Percentiles rank a stretch among this genome's conserved stretches.
phyloP scores from a whole-genome alignment of 2,113 vertebrate species.

The Forbesichthys papilliferus region DNA sequence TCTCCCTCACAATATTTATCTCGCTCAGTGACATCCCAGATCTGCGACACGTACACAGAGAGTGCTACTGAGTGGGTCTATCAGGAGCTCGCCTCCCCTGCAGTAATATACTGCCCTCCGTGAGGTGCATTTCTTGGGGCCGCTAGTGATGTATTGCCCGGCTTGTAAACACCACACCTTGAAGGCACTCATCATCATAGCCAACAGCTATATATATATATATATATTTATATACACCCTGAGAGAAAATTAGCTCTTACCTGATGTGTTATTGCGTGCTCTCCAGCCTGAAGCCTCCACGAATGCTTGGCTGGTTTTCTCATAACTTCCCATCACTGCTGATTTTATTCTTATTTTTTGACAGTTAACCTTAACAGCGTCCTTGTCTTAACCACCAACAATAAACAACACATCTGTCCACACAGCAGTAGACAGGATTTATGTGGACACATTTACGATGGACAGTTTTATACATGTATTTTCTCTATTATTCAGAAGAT shows the following conservation, averaged over 20 bases:
- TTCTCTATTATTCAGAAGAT: not conserved
- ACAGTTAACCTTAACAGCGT: not conserved
- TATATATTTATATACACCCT: constrained; percentile 35
- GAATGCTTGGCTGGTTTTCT: constrained; percentile 24
- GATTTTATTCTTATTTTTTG: constrained; percentile 9
- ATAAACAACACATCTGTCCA: too few species aligned
- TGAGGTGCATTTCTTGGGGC: constrained; percentile 43
- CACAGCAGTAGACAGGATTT: not conserved
- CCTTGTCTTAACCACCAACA: constrained; percentile 16
- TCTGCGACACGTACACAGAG: constrained; percentile 40
- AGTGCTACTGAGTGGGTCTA: constrained; percentile 37
- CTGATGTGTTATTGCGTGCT: constrained; percentile 42
- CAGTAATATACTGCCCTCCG: constrained; percentile 35
- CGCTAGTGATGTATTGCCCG: constrained; percentile 40
- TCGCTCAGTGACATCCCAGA: constrained; percentile 26
- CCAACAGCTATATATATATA: constrained; percentile 25
- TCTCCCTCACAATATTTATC: constrained; percentile 37
- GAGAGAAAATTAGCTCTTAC: constrained; percentile 14
- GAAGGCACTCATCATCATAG: constrained; percentile 25
- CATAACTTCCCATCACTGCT: constrained; percentile 24
- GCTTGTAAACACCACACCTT: constrained; percentile 37
- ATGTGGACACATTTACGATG: not conserved
- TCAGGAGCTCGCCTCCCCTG: constrained; percentile 13
- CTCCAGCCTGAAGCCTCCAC: not conserved
- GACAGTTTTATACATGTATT: not conserved